Evolutionary conservation across 2,888 invertebrate genomes (phyloP).

Genomic region (Pammene aurita): DNA sequence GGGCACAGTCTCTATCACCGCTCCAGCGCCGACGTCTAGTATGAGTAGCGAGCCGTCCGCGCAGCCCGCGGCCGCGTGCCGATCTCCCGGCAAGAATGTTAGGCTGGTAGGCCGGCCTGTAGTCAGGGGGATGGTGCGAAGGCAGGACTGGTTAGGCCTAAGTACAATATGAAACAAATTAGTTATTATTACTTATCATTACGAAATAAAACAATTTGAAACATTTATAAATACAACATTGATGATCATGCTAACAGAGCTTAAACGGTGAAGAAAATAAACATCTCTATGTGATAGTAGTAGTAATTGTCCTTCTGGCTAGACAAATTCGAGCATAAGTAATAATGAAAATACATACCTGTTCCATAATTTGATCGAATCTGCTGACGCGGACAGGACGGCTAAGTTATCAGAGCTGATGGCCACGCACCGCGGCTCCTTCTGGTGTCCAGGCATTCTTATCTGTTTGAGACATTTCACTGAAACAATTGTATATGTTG

Average conservation of each 20-base stretch:
- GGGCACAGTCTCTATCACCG: conserved; percentile 90
- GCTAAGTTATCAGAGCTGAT: conserved; percentile 96
- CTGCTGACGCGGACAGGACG: conserved; percentile 92
- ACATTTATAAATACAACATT: no score
- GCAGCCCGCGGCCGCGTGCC: conserved; percentile 94
- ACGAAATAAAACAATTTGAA: no score
- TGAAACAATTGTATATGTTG: conserved; percentile 51
- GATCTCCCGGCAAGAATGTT: conserved; percentile 93
- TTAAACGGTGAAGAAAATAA: no score
- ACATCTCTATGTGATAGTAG: no score
- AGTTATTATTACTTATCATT: not conserved
- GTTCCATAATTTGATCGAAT: conserved; percentile 97
- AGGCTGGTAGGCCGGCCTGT: conserved; percentile 87
- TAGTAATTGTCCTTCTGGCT: no score
- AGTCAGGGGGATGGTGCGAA: conserved; percentile 86
- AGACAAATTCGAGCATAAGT: no score
- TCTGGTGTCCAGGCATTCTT: conserved; percentile 91
- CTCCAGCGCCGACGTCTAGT: conserved; percentile 92
- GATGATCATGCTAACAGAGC: no score
- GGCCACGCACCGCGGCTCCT: conserved; percentile 92
- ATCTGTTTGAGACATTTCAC: conserved; percentile 85
- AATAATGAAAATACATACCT: conserved; percentile 75
- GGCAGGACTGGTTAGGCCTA: conserved; percentile 85
- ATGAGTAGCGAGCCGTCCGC: conserved; percentile 92
- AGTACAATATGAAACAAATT: not conserved